phyloP scores from a whole-genome alignment of 2,797 vertebrate genomes.

The Enteromius mattozi region DNA sequence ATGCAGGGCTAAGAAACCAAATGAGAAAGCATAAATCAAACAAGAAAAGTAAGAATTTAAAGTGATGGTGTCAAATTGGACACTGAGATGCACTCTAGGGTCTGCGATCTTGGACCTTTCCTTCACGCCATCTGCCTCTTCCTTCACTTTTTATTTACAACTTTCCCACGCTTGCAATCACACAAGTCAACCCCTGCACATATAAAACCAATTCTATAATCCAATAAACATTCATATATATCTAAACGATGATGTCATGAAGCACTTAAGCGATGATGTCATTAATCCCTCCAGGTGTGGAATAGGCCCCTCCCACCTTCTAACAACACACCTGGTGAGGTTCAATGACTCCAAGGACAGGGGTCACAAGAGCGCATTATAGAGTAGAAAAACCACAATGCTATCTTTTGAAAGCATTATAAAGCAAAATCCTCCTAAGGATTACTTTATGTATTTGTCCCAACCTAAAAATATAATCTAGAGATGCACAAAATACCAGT shows the following conservation, averaged over 20 bases:
- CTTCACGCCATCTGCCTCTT: background rate
- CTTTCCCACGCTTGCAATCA: conserved; percentile 1
- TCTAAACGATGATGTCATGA: conserved; percentile 15
- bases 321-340: conserved; percentile 46
- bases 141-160: background rate
- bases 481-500: background rate
- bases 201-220: conserved; percentile 5
- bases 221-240: background rate
- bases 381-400: background rate
- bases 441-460: conserved; percentile 17
- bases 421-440: conserved; percentile 19
- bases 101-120: conserved; percentile 17
- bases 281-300: conserved; percentile 20
- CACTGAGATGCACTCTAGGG: background rate
- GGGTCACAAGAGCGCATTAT: conserved; percentile 26
- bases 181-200: conserved; percentile 14
- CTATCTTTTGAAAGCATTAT: conserved; percentile 8
- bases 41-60: conserved; percentile 4
- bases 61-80: background rate
- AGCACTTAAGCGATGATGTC: background rate
- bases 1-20: conserved; percentile 24
- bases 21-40: conserved; percentile 1
- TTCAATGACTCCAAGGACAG: conserved; percentile 32
- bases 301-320: background rate
- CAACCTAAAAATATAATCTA: background rate